Conservation (phyloP, 2,113 vertebrate genomes). For the Lophius piscatorius region DNA sequence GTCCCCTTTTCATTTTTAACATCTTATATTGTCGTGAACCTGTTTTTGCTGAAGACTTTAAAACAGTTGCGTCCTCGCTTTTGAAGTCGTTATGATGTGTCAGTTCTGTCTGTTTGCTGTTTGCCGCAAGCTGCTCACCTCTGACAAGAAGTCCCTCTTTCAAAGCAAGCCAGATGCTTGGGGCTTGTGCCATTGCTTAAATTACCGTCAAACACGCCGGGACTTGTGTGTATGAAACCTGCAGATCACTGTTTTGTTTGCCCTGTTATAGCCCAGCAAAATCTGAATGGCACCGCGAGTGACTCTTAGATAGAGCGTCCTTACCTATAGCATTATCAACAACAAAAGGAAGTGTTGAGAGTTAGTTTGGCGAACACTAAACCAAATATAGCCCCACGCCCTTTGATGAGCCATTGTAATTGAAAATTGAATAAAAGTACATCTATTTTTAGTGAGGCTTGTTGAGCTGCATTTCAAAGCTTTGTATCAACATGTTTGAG, state of each 20-base stretch:
- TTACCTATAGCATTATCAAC: conserved; percentile 42
- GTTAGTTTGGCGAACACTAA: conserved; percentile 39
- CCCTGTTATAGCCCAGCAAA: conserved; percentile 20
- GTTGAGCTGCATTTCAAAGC: conserved; percentile 58
- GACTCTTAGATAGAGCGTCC: conserved; percentile 21
- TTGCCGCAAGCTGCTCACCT: conserved; percentile 4
- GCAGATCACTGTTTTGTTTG: conserved; percentile 9
- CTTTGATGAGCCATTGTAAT: conserved; percentile 27
- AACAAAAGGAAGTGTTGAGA: conserved; percentile 69
- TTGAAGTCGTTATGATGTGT: no score
- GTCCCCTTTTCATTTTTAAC: not conserved
- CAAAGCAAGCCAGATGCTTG: conserved; percentile 50
- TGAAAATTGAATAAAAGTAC: conserved; percentile 5
- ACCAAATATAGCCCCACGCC: conserved; percentile 68
- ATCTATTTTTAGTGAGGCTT: conserved; percentile 71
- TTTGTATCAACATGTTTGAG: conserved; percentile 51
- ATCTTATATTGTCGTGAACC: no score
- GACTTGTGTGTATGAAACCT: conserved; percentile 55
- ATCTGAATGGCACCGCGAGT: conserved; percentile 14
- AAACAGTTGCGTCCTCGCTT: no score
- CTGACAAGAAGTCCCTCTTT: conserved; percentile 30
- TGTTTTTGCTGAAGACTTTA: no score
- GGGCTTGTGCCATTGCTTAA: conserved; percentile 55
- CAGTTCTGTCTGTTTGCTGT: no score
- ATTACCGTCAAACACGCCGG: conserved; percentile 52